Conservation (phyloP, 2,113 vertebrate species). For the Chaenogobius annularis region DNA sequence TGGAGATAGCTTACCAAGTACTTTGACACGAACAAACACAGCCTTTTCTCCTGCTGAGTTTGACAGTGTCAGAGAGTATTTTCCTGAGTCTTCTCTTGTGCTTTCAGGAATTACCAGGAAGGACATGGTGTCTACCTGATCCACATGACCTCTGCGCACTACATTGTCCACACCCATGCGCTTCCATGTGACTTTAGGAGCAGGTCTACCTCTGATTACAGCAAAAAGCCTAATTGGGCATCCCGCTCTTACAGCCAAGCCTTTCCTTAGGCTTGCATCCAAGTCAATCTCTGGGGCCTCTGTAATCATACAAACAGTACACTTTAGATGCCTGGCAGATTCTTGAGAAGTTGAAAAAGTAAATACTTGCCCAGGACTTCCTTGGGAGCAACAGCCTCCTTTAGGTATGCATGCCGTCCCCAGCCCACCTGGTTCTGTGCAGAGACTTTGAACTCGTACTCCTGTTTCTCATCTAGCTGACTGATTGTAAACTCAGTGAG, state of each 20-base stretch:
- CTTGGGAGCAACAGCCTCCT: slow-evolving; percentile 91
- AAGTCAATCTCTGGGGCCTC: slow-evolving; percentile 96
- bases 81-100: slow-evolving; percentile 96
- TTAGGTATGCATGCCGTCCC: slow-evolving; percentile 91
- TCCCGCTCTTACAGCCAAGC: slow-evolving; percentile 90
- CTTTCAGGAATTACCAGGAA: slow-evolving; percentile 96
- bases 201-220: slow-evolving; percentile 89
- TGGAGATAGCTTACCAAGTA: slow-evolving; percentile 83
- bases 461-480: slow-evolving; percentile 89
- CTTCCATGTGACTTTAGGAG: slow-evolving; percentile 95
- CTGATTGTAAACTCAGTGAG: slow-evolving; percentile 90
- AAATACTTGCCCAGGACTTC: slow-evolving; percentile 87
- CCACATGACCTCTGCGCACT: slow-evolving; percentile 91
- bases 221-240: slow-evolving; percentile 97
- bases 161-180: slow-evolving; percentile 93
- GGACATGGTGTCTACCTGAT: slow-evolving; percentile 96
- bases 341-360: neutral
- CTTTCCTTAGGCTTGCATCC: slow-evolving; percentile 95
- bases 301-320: slow-evolving; percentile 59
- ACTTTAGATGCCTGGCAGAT: neutral
- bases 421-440: slow-evolving; percentile 96
- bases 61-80: slow-evolving; percentile 90
- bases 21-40: slow-evolving; percentile 94
- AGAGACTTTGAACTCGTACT: slow-evolving; percentile 96
- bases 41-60: slow-evolving; percentile 96